Evolutionary conservation across 2,888 invertebrate genomes (phyloP).

Genomic region (Cantharis flavilabris): DNA sequence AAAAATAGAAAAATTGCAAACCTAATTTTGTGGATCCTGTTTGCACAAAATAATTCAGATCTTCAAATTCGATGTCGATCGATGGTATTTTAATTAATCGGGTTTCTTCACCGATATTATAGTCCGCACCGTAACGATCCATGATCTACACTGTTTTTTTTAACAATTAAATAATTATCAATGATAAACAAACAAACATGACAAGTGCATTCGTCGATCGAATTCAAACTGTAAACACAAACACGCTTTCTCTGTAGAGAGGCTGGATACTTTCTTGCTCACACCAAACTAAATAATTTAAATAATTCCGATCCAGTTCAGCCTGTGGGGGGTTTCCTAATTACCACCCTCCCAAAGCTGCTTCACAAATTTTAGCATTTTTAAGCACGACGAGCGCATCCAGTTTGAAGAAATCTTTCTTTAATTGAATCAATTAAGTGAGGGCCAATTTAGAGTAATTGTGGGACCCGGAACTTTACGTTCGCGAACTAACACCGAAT

Average conservation of each 20-base stretch:
- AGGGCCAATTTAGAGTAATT: not conserved
- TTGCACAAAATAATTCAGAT: slow-evolving; percentile 11
- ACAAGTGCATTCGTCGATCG: not conserved
- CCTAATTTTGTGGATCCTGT: not conserved
- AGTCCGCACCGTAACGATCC: not conserved
- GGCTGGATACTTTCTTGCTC: not conserved
- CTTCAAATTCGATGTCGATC: slow-evolving; percentile 18
- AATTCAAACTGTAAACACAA: not conserved
- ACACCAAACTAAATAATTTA: not conserved
- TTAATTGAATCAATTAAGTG: not conserved
- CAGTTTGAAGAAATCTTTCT: not conserved
- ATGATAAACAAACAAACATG: not conserved
- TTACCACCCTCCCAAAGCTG: not conserved
- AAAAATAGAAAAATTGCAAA: not conserved
- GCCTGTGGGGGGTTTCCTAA: not conserved
- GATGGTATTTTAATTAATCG: slow-evolving; percentile 5
- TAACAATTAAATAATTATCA: not conserved
- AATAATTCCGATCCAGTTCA: not conserved
- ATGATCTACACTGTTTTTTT: not conserved
- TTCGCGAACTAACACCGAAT: not conserved
- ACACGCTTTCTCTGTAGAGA: not conserved
- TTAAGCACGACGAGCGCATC: not conserved
- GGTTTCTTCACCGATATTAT: not conserved
- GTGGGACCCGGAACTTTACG: not conserved
- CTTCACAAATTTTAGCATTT: not conserved